These are phyloP conservation scores for Chrysolina americana DNA, from an alignment of 2,888 invertebrate genomes.

Conservation along the genomic window DNA sequence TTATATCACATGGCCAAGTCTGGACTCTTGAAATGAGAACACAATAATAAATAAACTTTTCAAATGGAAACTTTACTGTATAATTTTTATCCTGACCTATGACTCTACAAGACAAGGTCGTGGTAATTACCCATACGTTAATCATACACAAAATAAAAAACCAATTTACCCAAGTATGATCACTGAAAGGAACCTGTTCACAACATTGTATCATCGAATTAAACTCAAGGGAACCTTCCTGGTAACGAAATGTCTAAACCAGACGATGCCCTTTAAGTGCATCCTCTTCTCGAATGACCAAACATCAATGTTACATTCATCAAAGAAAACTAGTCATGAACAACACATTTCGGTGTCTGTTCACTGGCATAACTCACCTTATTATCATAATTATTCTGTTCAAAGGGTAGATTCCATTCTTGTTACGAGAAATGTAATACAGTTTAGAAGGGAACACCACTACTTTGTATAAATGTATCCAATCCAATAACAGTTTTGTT, in stretches of 20 bases:
- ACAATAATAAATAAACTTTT: too few species aligned
- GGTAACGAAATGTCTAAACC: background rate
- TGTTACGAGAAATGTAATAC: background rate
- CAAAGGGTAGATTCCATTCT: background rate
- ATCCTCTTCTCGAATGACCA: constrained; percentile 8
- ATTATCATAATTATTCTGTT: constrained; percentile 7
- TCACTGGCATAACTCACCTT: background rate
- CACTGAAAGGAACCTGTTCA: background rate
- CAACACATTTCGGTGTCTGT: background rate
- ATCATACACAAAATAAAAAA: background rate
- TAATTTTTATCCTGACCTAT: constrained; percentile 4
- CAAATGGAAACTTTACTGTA: background rate
- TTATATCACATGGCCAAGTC: too few species aligned
- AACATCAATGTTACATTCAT: background rate
- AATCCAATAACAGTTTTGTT: constrained; percentile 50
- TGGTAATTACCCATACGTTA: background rate
- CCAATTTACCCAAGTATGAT: background rate
- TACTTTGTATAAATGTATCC: background rate
- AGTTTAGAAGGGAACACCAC: background rate
- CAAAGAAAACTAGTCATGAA: constrained; percentile 1
- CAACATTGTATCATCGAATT: background rate
- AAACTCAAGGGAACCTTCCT: background rate
- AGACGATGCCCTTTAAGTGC: constrained; percentile 3
- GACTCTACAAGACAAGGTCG: background rate
- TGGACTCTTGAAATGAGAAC: too few species aligned